phyloP scores from a whole-genome alignment of 92 coral and sea anemone species.

The Metridium senile region DNA sequence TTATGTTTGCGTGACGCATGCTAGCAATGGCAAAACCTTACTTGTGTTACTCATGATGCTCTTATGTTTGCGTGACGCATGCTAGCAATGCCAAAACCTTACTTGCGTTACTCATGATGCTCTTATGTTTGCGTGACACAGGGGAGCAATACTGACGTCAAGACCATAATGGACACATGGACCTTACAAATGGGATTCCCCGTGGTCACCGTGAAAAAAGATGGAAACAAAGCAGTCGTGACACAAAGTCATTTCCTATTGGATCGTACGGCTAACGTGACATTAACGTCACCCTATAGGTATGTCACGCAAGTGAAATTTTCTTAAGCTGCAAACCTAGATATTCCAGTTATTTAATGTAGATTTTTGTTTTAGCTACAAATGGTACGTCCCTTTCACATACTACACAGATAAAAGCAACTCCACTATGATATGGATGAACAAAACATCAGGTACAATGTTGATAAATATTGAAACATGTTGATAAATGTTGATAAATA shows the following conservation, averaged over 20 bases:
- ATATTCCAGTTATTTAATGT: not conserved
- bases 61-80: too few species aligned
- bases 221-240: constrained; percentile 58
- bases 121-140: constrained; percentile 23
- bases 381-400: constrained; percentile 82
- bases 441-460: constrained; percentile 60
- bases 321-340: not conserved
- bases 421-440: constrained; percentile 65
- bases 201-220: constrained; percentile 57
- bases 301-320: constrained; percentile 43
- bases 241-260: constrained; percentile 87
- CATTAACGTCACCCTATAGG: constrained; percentile 69
- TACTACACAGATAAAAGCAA: constrained; percentile 52
- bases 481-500: too few species aligned
- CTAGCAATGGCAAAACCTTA: not conserved
- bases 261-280: constrained; percentile 83
- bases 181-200: constrained; percentile 86
- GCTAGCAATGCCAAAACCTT: not conserved
- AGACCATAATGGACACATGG: constrained; percentile 85
- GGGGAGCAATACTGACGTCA: constrained; percentile 63
- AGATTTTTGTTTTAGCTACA: constrained; percentile 57
- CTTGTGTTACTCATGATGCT: not conserved
- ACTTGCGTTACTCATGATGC: not conserved
- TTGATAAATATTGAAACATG: too few species aligned
- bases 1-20: too few species aligned